phyloP scores from a whole-genome alignment of 2,888 invertebrate genomes.

The Lasioglossum oenotherae region DNA sequence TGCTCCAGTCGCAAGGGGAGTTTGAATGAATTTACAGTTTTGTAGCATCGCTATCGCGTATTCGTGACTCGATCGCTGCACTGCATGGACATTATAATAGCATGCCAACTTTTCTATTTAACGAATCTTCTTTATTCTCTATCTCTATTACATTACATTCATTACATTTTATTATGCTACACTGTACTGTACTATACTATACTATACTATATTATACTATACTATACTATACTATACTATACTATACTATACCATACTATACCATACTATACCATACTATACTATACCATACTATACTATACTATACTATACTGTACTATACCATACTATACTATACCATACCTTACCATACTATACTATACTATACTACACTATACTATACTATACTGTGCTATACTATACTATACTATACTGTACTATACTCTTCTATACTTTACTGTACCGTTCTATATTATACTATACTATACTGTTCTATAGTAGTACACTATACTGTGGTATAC shows the following conservation, averaged over 20 bases:
- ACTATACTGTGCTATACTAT: background rate
- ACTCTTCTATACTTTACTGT: background rate
- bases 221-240: background rate
- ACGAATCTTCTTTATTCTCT: conserved; percentile 16
- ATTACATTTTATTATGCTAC: background rate
- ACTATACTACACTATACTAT: background rate
- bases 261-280: background rate
- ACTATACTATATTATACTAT: background rate
- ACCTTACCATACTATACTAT: background rate
- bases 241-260: background rate
- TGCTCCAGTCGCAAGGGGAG: conserved; percentile 24
- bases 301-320: background rate
- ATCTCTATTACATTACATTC: background rate
- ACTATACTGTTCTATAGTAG: background rate
- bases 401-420: background rate
- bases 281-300: background rate
- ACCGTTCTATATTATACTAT: background rate
- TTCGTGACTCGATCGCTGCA: conserved; percentile 49
- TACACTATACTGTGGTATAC: background rate
- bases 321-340: background rate
- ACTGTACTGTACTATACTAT: background rate
- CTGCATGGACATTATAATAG: conserved; percentile 71
- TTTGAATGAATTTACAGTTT: conserved; percentile 25
- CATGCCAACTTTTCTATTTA: conserved; percentile 59
- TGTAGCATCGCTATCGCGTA: conserved; percentile 46